Evolutionary conservation across 2,797 vertebrate genomes (phyloP), one percentile per base, ranked within the genome.

Genomic region (Poeciliopsis infans): DNA sequence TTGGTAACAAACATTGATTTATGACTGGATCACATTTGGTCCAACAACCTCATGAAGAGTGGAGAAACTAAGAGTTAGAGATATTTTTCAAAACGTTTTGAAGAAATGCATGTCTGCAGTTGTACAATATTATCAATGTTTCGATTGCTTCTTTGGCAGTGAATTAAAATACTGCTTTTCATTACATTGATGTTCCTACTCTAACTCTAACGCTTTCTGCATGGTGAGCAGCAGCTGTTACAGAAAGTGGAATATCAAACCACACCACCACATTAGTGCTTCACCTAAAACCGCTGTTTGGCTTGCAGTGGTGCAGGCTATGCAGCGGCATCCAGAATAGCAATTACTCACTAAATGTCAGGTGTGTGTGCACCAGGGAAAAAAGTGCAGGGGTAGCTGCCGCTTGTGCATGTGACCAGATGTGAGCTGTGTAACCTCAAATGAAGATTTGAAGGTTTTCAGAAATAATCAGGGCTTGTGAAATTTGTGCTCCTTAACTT

Each of bases 341-440:
- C 73, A 82, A 83, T 81, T 76, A 74, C 76, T 59, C 49, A 69
- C 47, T 20, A 82, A 82, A 82, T 83, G 85, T 90, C 83, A 83
- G 80, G 74, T 68, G 75, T 73, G 83, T 76, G 71, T 10, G 59
- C 74, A 46, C 41, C n/a, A 20, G 49, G 68, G 2, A 36, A 0
- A 36, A 76, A 70, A 47, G 55, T 78, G 41, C 66, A 75, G 33
- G 49, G 20, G n/a, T 68, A 49, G 64, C 61, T 78, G 75, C 71
- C 80, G 46, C 31, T 31, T 33, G 45, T 64, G 39, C 41, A 73
- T 31, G 45, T 57, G 36, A 70, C 81, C 25, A 25, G 23, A 20
- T 71, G 39, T 18, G 2, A 23, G 75, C 70, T 53, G 75, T 6
- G 64, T 39, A 69, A 41, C 0, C 64, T 83, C 55, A 2, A 49